Base-by-base conservation (phyloP, 2,113 vertebrate species). In the Cryptoleucopteryx plumbea region DNA sequence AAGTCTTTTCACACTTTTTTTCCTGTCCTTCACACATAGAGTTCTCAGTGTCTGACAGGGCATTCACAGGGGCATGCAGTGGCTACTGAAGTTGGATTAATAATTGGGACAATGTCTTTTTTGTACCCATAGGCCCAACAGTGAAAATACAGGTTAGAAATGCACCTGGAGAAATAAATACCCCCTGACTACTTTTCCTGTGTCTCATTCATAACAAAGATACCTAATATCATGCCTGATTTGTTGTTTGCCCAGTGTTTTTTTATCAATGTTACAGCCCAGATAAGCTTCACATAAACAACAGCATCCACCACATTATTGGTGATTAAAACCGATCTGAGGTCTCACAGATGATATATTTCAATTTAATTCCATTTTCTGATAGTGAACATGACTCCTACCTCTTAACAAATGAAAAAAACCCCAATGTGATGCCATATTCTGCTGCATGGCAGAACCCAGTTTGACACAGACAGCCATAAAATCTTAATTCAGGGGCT, bases 291-390 rank as follows among this genome's bases (percentile, higher is more conserved):
- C 70, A 53, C 29, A 20, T 67, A 52, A 83, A 66, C 40, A 87
- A 58, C 48, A 63, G 5, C 26, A 68, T 38, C 32, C 48, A 45
- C 45, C 22, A n/a, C 1, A 4, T 61, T 83, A 55, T 5, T 65
- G 43, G 25, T 86, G 48, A 80, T 77, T 85, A 90, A 95, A 95
- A 82, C 20, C 23, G 61, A 38, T 75, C 59, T 82, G 20, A 8
- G 25, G 27, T 43, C 68, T 93, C 38, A 79, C 42, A 62, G 58
- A 93, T 90, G 32, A 58, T 59, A 25, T 58, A 58, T 90, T 92
- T 96, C 50, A 88, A 73, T 88, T 75, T 82, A 82, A 68, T 90
- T 87, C 63, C 21, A 18, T 82, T 90, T 97, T 91, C 43, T 90
- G 70, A 36, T 40, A 45, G 38, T 29, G 23, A 90, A 47, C 86